Base-by-base conservation (phyloP, 1,140 invertebrate genomes). In the Philotrypesis tridentata region DNA sequence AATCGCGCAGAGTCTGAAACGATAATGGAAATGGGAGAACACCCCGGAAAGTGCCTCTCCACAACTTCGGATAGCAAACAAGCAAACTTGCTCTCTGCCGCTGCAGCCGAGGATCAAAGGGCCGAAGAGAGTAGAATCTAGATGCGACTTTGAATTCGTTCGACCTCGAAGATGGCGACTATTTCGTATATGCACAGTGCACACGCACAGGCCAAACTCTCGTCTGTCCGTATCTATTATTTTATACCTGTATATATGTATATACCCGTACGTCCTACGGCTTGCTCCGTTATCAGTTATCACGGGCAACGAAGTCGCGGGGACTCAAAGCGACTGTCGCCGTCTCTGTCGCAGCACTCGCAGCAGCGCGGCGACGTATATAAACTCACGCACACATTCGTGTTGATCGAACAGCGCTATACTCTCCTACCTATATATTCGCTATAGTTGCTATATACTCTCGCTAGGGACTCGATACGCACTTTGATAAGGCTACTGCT, bases 101-200 rank as follows among this genome's bases (percentile, higher is more conserved):
- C n/a, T n/a, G n/a, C n/a, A n/a, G 5, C 17, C 21, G 31, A 12
- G 40, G 48, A 61, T 67, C 23, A 77, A 65, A 65, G 75, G 37
- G 25, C 33, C 8, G 61, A 76, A 29, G 1, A 8, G n/a, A n/a
- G n/a, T n/a, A n/a, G n/a, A n/a, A n/a, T n/a, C 6, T 37, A 63
- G 60, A 40, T 23, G 31, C 33, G 60, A 61, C 83, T 84, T 85
- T 85, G 83, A 84, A 85, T 82, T 82, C 82, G 81, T 40, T 67
- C 73, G 79, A 74, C 80, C 82, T 83, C 84, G 83, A 87, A 85
- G 86, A 87, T 85, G 86, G 86, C 86, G 84, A 85, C 84, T 84
- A 85, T 87, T 85, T 84, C 81, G 84, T 70, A 76, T 31, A 82
- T 43, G 40, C 27, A 63, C 72, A 77, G 23, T 12, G 31, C 48